These are phyloP conservation scores for Sarcophaga variegata DNA, from an alignment of 2,888 invertebrate genomes.

Conservation along the genomic window DNA sequence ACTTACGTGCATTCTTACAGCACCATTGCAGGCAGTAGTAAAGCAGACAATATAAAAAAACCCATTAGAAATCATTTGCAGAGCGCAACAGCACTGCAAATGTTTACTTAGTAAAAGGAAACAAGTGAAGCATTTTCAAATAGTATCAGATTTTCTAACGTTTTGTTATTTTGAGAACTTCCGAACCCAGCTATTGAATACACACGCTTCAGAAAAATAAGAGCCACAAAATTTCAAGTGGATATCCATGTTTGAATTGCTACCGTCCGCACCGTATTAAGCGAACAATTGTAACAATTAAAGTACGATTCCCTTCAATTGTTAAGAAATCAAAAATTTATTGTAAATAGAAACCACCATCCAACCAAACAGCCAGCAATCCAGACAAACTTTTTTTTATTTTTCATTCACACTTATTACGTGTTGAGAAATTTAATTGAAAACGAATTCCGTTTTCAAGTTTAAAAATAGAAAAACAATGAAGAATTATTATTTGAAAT, in stretches of 20 bases:
- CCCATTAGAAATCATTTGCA: slow-evolving; percentile 29
- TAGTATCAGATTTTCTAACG: not conserved
- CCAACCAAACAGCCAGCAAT: too few relatives aligned
- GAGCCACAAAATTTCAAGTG: not conserved
- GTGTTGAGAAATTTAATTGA: slow-evolving; percentile 46
- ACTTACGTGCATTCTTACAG: too few relatives aligned
- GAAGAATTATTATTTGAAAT: not conserved
- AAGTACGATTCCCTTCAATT: slow-evolving; percentile 65
- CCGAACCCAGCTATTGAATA: not conserved
- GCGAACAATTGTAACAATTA: slow-evolving; percentile 78
- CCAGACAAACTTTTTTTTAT: not conserved
- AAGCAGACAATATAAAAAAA: slow-evolving; percentile 50
- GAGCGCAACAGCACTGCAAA: not conserved
- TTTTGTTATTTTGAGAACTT: not conserved
- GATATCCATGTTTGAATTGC: too few relatives aligned
- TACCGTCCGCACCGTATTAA: too few relatives aligned
- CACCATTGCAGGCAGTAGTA: slow-evolving; percentile 23
- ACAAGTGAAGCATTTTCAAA: not conserved
- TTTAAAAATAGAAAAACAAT: not conserved
- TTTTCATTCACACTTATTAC: slow-evolving; percentile 13
- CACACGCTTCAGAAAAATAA: not conserved
- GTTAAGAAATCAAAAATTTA: not conserved
- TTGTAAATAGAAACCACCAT: too few relatives aligned
- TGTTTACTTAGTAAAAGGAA: not conserved
- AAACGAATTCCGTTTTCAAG: not conserved